These are phyloP conservation scores for Hydropsyche tenuis DNA, from an alignment of 1,140 invertebrate species.

Conservation along the genomic window DNA sequence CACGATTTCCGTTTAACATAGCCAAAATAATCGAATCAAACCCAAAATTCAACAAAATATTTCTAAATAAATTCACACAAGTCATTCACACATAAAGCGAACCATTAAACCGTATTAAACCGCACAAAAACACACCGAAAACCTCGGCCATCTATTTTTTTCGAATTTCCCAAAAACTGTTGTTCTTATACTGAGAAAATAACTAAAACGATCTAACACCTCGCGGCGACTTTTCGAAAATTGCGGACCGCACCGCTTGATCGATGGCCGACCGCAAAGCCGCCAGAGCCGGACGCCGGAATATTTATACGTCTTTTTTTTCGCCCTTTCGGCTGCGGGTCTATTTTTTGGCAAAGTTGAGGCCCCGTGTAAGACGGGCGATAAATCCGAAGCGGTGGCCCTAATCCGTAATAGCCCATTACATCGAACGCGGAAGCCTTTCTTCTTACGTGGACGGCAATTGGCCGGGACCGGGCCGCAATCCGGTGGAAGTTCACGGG, in stretches of 20 bases:
- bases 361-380: slow-evolving; percentile 42
- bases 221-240: neutral
- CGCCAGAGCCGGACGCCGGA: neutral
- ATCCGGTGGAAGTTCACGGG: slow-evolving; percentile 47
- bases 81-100: no score
- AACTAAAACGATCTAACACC: neutral
- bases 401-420: slow-evolving; percentile 50
- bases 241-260: neutral
- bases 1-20: no score
- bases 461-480: slow-evolving; percentile 39
- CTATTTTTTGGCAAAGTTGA: slow-evolving; percentile 1
- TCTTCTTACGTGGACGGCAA: slow-evolving; percentile 35
- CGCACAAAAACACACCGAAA: no score
- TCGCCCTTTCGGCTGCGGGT: neutral
- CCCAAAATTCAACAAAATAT: no score
- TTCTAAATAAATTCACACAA: no score
- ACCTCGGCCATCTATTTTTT: no score
- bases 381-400: slow-evolving; percentile 41
- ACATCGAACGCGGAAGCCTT: slow-evolving; percentile 46
- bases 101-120: no score
- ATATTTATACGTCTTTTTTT: slow-evolving; percentile 4
- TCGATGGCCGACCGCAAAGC: neutral
- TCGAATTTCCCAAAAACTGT: no score
- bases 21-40: no score
- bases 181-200: no score